Percentiles rank a stretch among this genome's conserved stretches.
These are phyloP conservation scores for Drosophila albomicans DNA, from an alignment of 1,140 invertebrate genomes.

Conservation along the genomic window DNA sequence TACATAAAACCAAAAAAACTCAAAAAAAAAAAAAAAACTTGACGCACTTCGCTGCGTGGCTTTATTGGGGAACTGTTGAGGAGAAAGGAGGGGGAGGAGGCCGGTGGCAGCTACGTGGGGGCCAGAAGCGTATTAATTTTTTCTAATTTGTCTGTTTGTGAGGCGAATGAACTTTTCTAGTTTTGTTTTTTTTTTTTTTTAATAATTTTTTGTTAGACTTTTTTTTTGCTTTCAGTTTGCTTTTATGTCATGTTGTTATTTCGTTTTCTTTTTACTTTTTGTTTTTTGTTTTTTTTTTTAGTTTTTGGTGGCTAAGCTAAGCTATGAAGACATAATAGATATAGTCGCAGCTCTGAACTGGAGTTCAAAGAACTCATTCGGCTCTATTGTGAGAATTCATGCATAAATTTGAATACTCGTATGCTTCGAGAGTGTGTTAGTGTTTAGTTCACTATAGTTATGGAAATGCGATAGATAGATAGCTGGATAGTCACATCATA, in stretches of 20 bases:
- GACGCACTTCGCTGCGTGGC: conserved; percentile 67
- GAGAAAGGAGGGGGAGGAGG: conserved; percentile 12
- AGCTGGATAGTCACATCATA: conserved; percentile 30
- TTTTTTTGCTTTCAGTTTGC: conserved; percentile 55
- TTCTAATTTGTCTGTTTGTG: conserved; percentile 78
- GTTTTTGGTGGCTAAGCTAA: conserved; percentile 30
- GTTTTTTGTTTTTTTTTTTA: conserved; percentile 16
- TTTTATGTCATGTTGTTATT: conserved; percentile 81
- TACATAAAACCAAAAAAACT: conserved; percentile 61
- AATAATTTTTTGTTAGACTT: conserved; percentile 42
- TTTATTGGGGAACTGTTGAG: conserved; percentile 20
- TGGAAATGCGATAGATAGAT: conserved; percentile 48
- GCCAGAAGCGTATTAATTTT: conserved; percentile 77
- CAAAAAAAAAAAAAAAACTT: conserved; percentile 46
- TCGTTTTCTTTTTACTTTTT: conserved; percentile 79
- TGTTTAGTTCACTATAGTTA: conserved; percentile 26
- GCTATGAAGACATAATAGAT: conserved; percentile 81
- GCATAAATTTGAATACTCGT: conserved; percentile 72
- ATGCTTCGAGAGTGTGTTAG: neutral
- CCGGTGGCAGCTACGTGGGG: conserved; percentile 20
- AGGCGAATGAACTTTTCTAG: conserved; percentile 78
- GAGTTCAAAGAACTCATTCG: conserved; percentile 78
- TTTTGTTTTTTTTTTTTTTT: conserved; percentile 41
- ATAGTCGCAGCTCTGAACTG: conserved; percentile 57
- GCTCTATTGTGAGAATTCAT: conserved; percentile 77